Evolutionary conservation across 2,888 invertebrate genomes (phyloP), one percentile per base, ranked within the genome.

Genomic region (Sisyra nigra): DNA sequence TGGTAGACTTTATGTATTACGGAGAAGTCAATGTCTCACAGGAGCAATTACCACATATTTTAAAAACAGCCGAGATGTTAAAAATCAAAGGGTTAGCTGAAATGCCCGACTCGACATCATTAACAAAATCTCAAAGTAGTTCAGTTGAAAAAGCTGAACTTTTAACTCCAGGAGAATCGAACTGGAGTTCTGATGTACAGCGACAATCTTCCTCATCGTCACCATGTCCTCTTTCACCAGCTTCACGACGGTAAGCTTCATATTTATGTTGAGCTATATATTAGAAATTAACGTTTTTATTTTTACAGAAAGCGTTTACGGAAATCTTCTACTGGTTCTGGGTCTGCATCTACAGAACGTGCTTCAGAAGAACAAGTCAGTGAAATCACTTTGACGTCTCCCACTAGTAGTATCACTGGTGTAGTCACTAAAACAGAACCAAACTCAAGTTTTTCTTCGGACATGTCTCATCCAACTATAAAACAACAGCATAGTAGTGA

Each of bases 1-100:
- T 89, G 74, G 85, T 89, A 8, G 86, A 88, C 56, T 91, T 89
- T 57, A 89, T 91, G 83, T 91, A 91, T 59, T 84, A 84, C 54
- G 91, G 91, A 0, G 88, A 88, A 68, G 88, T 91, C 6, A 88
- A 89, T 61, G 87, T 91, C 24, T 85, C 87, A 2, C 85, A 88
- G 57, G 87, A 88, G 53, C 85, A 87, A 57, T 65, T 89, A 53
- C 85, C 85, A 46, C 74, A 77, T 63, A 75, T 80, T 52, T 64
- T 77, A 46, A 75, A 88, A 71, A 87, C 87, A 18, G 88, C 88
- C 2, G 85, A 86, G 59, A 78, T 82, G 60, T 69, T 89, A 41
- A 87, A 88, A 66, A 85, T 89, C 45, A 88, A 88, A 64, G 88
- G 88, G 13, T 67, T 89, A 36, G 86, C 87, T 10, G 88, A 89